Evolutionary conservation across 2,888 invertebrate genomes (phyloP), one percentile per base, ranked within the genome.

Genomic region (Melanchra persicariae): DNA sequence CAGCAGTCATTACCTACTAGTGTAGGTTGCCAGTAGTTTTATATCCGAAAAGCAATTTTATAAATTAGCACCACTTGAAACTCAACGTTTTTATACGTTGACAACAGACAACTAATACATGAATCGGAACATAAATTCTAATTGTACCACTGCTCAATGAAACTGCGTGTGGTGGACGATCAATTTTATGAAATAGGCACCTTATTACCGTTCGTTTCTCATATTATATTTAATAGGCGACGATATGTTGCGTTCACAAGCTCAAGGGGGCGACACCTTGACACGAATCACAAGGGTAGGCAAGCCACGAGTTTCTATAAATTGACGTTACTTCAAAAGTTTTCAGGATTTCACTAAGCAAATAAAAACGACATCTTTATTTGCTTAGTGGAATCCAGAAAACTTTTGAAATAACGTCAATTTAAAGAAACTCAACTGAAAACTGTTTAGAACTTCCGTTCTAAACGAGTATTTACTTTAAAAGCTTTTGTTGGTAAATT

Each of bases 121-220:
- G 70, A 63, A 81, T 74, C 55, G 81, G 77, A 80, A 79, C 85
- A 85, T 85, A 82, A 85, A 85, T 85, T 85, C 78, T 80, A 85
- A 85, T 84, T 85, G 84, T 83, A 71, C 58, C 69, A 74, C 49
- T 58, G 70, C 67, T 77, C 64, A 85, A 84, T 85, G 78, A 69
- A 75, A 79, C 74, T 75, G 75, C 64, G 76, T 71, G 81, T 73
- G 70, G 70, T 71, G 58, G 69, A 54, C 74, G 80, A 84, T 85
- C 82, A 85, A 85, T 85, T 85, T 81, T 74, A 79, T 79, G 60
- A 79, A 73, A 77, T 74, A 64, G 68, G 57, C 65, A 73, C 58
- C 64, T 70, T 75, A 47, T 43, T 67, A 68, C 47, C 26, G 57
- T 52, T 70, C 55, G 55, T 51, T 75, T 66, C 62, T 73, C 58